Conservation (phyloP, 2,888 invertebrate species). For the Mesopsocus fuscifrons region DNA sequence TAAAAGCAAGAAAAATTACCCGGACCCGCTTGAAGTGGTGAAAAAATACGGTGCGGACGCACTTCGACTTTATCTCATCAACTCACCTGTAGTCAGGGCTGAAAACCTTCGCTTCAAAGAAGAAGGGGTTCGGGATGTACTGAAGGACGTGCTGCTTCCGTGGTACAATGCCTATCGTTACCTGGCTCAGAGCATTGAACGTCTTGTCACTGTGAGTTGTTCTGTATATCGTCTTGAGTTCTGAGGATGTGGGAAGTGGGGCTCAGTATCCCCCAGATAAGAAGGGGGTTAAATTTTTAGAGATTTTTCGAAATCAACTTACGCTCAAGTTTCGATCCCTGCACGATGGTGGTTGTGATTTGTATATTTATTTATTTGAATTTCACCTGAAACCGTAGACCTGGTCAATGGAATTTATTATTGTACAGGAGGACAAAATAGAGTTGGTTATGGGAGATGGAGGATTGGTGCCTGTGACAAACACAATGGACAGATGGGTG, state of each 20-base stretch:
- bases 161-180: slow-evolving; percentile 93
- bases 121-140: slow-evolving; percentile 86
- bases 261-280: too few relatives aligned
- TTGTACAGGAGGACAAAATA: slow-evolving; percentile 24
- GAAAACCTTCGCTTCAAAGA: slow-evolving; percentile 94
- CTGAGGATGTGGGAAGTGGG: slow-evolving; percentile 8
- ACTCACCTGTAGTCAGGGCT: slow-evolving; percentile 94
- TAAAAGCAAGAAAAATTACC: slow-evolving; percentile 96
- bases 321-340: too few relatives aligned
- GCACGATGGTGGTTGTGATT: too few relatives aligned
- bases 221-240: not conserved
- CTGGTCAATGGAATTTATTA: too few relatives aligned
- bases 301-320: too few relatives aligned
- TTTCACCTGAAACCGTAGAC: too few relatives aligned
- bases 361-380: too few relatives aligned
- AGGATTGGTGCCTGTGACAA: slow-evolving; percentile 26
- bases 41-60: slow-evolving; percentile 95
- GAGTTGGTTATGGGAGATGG: slow-evolving; percentile 24
- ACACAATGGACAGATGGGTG: slow-evolving; percentile 96
- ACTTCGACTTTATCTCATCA: slow-evolving; percentile 83
- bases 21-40: slow-evolving; percentile 83
- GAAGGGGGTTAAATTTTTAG: too few relatives aligned
- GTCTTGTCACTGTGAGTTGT: slow-evolving; percentile 30
- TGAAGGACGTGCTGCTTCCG: slow-evolving; percentile 94
- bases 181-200: slow-evolving; percentile 79